phyloP scores from a whole-genome alignment of 2,888 invertebrate genomes.

The Drosophila suboccidentalis region DNA sequence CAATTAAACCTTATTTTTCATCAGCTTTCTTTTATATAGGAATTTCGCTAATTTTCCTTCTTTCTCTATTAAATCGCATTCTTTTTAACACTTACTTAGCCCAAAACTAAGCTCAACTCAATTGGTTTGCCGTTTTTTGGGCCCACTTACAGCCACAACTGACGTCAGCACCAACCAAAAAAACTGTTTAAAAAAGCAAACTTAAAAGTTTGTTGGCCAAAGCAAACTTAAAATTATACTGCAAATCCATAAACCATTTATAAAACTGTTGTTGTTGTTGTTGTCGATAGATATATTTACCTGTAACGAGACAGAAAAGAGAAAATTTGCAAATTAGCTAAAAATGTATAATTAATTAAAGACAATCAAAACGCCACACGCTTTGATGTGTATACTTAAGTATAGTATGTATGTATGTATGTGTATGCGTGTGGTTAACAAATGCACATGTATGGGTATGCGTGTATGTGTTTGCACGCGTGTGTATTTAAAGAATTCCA shows the following conservation, averaged over 20 bases:
- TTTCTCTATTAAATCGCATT: background rate
- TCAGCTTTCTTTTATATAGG: background rate
- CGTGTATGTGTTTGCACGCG: background rate
- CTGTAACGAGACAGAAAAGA: conserved; percentile 77
- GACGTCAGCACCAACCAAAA: background rate
- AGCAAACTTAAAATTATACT: conserved; percentile 14
- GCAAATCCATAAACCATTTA: conserved; percentile 33
- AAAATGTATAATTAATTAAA: conserved; percentile 76
- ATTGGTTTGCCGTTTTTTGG: background rate
- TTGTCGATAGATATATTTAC: conserved; percentile 63
- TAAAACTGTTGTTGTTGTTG: conserved; percentile 1
- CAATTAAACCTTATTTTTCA: background rate
- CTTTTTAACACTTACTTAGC: background rate
- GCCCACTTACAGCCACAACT: conserved; percentile 1
- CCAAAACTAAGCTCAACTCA: background rate
- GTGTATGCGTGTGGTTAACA: conserved; percentile 2
- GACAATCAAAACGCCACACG: conserved; percentile 39
- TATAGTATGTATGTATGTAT: background rate
- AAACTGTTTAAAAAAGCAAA: conserved; percentile 6
- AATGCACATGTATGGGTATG: conserved; percentile 3
- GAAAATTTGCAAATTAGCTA: conserved; percentile 78
- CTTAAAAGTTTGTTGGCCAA: conserved; percentile 4
- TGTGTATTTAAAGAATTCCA: conserved; percentile 62
- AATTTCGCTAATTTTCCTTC: no score
- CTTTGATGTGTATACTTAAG: conserved; percentile 4